These are phyloP conservation scores for Xenopus petersii DNA, from an alignment of 2,797 vertebrate species.

Conservation along the genomic window DNA sequence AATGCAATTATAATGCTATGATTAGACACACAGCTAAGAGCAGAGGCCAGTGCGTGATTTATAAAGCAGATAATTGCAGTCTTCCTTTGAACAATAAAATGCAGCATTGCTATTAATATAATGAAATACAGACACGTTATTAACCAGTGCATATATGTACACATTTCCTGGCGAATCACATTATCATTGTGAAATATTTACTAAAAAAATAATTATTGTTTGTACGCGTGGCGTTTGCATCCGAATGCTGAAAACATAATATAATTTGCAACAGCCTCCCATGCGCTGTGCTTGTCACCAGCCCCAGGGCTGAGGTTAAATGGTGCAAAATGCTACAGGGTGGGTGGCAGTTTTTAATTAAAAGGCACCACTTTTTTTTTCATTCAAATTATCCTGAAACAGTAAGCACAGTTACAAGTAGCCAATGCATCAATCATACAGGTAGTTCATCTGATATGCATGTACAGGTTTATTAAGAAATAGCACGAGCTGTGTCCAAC, in stretches of 20 bases:
- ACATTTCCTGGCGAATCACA: no score
- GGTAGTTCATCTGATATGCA: no score
- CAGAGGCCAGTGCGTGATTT: constrained; percentile 31
- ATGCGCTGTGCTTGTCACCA: no score
- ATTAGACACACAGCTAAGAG: constrained; percentile 13
- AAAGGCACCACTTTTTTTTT: no score
- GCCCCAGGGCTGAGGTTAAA: no score
- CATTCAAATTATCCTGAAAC: no score
- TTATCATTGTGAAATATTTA: constrained; percentile 17
- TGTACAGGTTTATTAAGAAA: no score
- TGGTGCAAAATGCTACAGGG: no score
- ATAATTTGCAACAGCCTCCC: neutral
- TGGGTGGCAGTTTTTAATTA: no score
- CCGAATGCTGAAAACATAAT: neutral
- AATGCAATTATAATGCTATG: constrained; percentile 32
- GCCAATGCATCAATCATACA: no score
- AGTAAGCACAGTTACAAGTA: no score
- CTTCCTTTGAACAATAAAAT: constrained; percentile 30
- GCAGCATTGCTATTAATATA: constrained; percentile 17
- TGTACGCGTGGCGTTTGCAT: neutral
- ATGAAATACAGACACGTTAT: constrained; percentile 10
- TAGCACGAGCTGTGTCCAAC: no score
- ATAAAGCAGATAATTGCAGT: constrained; percentile 34
- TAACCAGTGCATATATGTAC: neutral
- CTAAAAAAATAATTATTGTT: constrained; percentile 1